Conservation (phyloP, 2,888 invertebrate species). For the Mimachlamys varia region DNA sequence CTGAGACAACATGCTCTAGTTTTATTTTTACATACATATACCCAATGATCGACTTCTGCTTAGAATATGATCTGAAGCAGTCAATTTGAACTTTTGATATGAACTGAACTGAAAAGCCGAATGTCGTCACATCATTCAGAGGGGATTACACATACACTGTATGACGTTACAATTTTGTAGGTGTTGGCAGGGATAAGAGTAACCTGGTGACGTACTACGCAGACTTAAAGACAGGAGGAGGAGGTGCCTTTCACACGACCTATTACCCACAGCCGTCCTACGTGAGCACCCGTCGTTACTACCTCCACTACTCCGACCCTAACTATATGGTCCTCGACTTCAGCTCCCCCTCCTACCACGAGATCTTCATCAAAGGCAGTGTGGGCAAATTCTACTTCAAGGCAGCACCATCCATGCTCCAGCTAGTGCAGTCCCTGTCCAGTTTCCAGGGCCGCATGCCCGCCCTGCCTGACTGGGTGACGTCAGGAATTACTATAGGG, state of each 20-base stretch:
- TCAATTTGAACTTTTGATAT: too few relatives aligned
- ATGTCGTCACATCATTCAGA: too few relatives aligned
- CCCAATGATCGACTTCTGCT: too few relatives aligned
- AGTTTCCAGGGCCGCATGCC: conserved; percentile 65
- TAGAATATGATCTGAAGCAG: too few relatives aligned
- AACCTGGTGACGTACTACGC: conserved; percentile 70
- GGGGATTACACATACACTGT: too few relatives aligned
- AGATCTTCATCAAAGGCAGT: conserved; percentile 62
- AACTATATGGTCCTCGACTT: conserved; percentile 73
- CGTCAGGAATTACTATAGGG: conserved; percentile 71
- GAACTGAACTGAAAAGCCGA: too few relatives aligned
- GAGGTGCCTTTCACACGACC: conserved; percentile 74
- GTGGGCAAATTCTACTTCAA: conserved; percentile 60
- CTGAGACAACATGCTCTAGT: too few relatives aligned
- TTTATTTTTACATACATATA: too few relatives aligned
- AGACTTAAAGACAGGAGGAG: conserved; percentile 60
- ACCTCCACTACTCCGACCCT: conserved; percentile 67
- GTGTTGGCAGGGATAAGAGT: conserved; percentile 75
- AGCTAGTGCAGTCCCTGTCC: conserved; percentile 56
- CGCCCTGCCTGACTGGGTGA: conserved; percentile 70
- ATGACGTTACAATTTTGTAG: conserved; percentile 52
- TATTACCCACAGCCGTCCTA: conserved; percentile 77
- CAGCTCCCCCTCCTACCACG: conserved; percentile 63
- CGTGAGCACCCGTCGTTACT: conserved; percentile 68
- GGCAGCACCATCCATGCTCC: conserved; percentile 49